These are phyloP conservation scores for Pipra filicauda DNA, from an alignment of 2,113 vertebrate species.

Conservation along the genomic window DNA sequence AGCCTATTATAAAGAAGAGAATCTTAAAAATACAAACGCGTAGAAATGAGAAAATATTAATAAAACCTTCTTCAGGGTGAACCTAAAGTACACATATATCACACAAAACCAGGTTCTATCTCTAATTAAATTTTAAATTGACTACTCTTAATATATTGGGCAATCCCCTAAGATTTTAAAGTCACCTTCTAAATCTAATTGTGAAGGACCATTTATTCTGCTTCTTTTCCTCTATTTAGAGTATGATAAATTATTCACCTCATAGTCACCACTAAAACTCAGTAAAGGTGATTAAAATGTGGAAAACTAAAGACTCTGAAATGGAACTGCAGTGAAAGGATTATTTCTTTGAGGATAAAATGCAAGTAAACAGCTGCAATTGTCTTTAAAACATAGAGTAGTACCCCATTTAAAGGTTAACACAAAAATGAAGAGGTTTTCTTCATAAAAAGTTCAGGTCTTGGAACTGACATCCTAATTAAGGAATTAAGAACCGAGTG, in stretches of 20 bases:
- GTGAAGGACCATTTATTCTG: slow-evolving; percentile 32
- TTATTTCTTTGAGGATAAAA: background rate
- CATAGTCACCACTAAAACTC: background rate
- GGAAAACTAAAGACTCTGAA: background rate
- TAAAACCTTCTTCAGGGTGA: background rate
- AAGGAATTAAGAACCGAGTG: background rate
- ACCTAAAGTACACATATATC: background rate
- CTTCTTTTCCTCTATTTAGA: slow-evolving; percentile 10
- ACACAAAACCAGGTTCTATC: background rate
- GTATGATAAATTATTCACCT: slow-evolving; percentile 53
- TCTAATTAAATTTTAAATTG: slow-evolving; percentile 29
- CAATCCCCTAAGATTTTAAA: slow-evolving; percentile 35
- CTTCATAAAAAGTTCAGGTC: background rate
- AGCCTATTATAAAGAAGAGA: background rate
- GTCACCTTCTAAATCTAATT: slow-evolving; percentile 41
- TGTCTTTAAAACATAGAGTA: background rate
- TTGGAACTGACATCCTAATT: background rate
- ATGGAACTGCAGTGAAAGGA: background rate
- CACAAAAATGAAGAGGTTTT: fast-evolving
- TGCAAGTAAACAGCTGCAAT: background rate
- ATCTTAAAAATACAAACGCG: background rate
- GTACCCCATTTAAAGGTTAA: background rate
- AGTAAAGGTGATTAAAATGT: slow-evolving; percentile 34
- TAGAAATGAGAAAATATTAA: background rate
- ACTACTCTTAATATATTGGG: background rate